Evolutionary conservation across 2,797 vertebrate genomes (phyloP), one percentile per base, ranked within the genome.

Genomic region (Miopithecus talapoin): DNA sequence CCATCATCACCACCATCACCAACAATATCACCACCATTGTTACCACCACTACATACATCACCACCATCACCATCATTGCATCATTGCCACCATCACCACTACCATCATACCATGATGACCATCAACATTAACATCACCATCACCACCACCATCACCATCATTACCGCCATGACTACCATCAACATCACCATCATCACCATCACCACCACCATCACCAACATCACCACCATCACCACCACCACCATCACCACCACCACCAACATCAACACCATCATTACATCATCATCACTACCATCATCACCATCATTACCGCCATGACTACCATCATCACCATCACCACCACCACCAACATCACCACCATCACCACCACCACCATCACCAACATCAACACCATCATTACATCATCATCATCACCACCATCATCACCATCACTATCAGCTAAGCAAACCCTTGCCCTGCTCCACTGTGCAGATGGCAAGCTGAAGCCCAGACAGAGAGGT

Each of bases 211-310:
- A 46, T 2, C 43, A 46, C 2, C 43, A 43, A 9, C 43, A 36
- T 0, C 43, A 46, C 26, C 30, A 79, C 19, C 41, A 28, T 16
- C 24, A 75, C 12, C 41, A 75, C 2, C 22, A n/a, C 5, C 46
- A 50, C 8, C 7, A 43, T 1, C 41, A 43, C 41, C 41, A 43
- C 0, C 33, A 24, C 2, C 33, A 24, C 1, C 7, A 5, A 0
- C 46, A 79, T 10, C 64, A 70, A 9, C n/a, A 36, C 19, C n/a
- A 70, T 22, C 68, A 70, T 19, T 36, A 70, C 33, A 33, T 33
- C 68, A 21, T n/a, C 39, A 30, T 3, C 10, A 30, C 4, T 36
- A 28, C 4, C 22, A n/a, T 3, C 36, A 41, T 12, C 6, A 64
- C 11, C 61, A 64, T 5, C 68, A 17, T 22, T 21, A 28, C 8